Evolutionary conservation across 2,113 vertebrate genomes (phyloP), one percentile per base, ranked within the genome.

Genomic region (Pseudolaguvia tuberculata): DNA sequence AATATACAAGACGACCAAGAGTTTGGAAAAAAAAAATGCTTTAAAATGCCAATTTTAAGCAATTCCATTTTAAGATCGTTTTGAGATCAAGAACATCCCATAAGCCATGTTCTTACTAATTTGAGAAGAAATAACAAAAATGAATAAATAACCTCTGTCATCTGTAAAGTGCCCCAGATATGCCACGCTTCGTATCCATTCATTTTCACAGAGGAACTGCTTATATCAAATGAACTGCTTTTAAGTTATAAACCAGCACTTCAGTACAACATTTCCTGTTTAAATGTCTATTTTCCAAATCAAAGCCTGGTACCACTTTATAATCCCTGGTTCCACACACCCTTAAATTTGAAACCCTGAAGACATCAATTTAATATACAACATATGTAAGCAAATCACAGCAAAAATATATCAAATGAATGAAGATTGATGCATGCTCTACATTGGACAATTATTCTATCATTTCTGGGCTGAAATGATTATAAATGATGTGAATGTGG

Each of bases 1-100:
- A 42, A 42, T 78, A 81, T 84, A 78, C 87, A 74, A 70, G 80
- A 76, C 83, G 76, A 81, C 74, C 77, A 53, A 55, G 76, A 81
- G 84, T 75, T 79, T 53, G 80, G 79, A 29, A 25, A 45, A 81
- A 62, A 48, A 56, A 76, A 25, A 72, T 55, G 77, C 65, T 15
- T n/a, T n/a, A n/a, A n/a, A n/a, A 74, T 68, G 66, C 61, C 59
- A 27, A 75, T 81, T 75, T 59, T 72, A 81, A 78, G 70, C 45
- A 81, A 69, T 75, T 75, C 72, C 76, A 78, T 72, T 58, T 56
- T 67, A 48, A 45, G 53, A n/a, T n/a, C n/a, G n/a, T n/a, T n/a
- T n/a, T n/a, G n/a, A n/a, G n/a, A n/a, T n/a, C n/a, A n/a, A n/a
- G n/a, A n/a, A n/a, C 39, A 62, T 45, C 31, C 55, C 70, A 29